phyloP scores from a whole-genome alignment of 2,113 vertebrate genomes.

The Chionomys nivalis region DNA sequence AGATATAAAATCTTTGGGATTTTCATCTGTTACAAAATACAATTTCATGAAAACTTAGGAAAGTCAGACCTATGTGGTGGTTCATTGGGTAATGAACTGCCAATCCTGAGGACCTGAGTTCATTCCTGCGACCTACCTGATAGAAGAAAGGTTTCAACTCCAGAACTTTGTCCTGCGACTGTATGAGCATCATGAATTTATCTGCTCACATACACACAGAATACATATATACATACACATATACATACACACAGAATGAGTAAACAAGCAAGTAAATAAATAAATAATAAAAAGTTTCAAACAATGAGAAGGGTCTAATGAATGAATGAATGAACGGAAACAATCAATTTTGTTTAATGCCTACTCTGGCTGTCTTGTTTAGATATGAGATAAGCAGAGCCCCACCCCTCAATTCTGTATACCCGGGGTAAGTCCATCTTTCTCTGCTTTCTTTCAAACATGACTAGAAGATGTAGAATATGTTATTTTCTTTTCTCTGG shows the following conservation, averaged over 20 bases:
- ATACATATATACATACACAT: too few species aligned
- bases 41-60: not conserved
- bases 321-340: not conserved
- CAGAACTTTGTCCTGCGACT: not conserved
- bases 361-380: not conserved
- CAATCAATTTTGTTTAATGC: not conserved
- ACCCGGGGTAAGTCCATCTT: not conserved
- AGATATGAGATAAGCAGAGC: not conserved
- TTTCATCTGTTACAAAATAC: not conserved
- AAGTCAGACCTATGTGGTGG: not conserved
- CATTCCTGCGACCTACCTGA: not conserved
- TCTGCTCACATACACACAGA: not conserved
- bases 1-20: not conserved
- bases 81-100: not conserved
- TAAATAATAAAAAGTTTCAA: not conserved
- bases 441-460: not conserved
- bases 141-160: not conserved
- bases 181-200: not conserved
- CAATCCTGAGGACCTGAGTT: too few species aligned
- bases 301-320: not conserved
- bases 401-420: rapidly evolving
- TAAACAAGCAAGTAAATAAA: too few species aligned
- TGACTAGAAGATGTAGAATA: not conserved
- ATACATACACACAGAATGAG: not conserved
- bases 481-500: not conserved